These are phyloP conservation scores for Zoanthus gigantus DNA, from an alignment of 92 coral and sea anemone species.

Conservation along the genomic window DNA sequence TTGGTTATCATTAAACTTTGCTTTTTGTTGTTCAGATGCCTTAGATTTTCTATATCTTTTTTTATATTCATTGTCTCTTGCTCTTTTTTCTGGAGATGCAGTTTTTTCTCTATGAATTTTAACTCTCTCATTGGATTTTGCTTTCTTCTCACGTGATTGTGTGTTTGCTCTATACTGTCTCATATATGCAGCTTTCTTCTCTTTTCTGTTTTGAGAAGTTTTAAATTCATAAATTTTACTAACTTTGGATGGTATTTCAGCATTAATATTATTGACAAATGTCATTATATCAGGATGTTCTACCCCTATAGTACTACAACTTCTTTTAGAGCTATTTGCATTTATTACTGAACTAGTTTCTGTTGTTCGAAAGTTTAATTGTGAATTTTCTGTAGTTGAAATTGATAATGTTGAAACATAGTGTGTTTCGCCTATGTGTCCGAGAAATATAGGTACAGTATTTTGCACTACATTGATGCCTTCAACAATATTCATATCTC, in stretches of 20 bases:
- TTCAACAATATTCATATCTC: no score
- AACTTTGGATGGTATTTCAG: no score
- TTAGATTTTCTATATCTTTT: no score
- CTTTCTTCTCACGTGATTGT: slow-evolving; percentile 6
- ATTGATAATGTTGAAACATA: neutral
- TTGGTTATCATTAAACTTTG: slow-evolving; percentile 2
- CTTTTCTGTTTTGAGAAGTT: no score
- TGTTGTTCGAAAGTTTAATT: neutral
- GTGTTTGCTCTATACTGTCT: neutral
- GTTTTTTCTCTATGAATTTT: no score
- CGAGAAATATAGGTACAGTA: neutral
- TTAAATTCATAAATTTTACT: no score
- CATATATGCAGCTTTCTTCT: slow-evolving; percentile 1
- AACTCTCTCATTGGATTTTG: no score
- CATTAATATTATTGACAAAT: no score
- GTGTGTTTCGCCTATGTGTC: neutral
- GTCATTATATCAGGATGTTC: no score
- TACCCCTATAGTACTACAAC: no score
- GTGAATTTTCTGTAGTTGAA: neutral
- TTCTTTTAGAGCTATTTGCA: neutral
- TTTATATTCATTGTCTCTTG: neutral
- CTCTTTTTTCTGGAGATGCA: slow-evolving; percentile 14
- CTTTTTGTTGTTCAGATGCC: no score
- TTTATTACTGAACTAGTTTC: neutral
- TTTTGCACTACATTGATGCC: neutral